Base-by-base conservation (phyloP, 1,140 invertebrate species). In the Sipha flava region DNA sequence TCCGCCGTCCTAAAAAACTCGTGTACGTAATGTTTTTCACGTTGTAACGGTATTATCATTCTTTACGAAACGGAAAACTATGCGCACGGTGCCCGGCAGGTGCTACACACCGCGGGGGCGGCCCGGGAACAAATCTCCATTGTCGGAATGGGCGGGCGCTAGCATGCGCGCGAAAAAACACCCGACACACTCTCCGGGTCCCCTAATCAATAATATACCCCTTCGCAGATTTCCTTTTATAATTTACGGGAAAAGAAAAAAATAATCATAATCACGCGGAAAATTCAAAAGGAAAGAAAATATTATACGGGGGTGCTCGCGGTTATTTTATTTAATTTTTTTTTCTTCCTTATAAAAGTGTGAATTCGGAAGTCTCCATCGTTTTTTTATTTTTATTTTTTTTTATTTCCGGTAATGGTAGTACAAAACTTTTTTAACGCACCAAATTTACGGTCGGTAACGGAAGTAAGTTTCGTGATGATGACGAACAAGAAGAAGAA, bases 41-140 rank as follows among this genome's bases (percentile, higher is more conserved):
- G n/a, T n/a, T 40, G 37, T 6, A 10, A 40, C 4, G 37, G 10
- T 6, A 40, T 6, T 40, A 40, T 40, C 10, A 40, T 40, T 40
- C 37, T 10, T 4, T 40, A 6, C 5, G 10, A 6, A 10, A 40
- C 37, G 37, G 10, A 40, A 40, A 40, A 40, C 37, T 10, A 4
- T 40, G 10, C 37, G 37, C 37, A 10, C 37, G 7, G 26, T 59
- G 3, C 1, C 21, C 23, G 66, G 66, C 73, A 77, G 73, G 73
- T 77, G 73, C 31, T 37, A 64, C n/a, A 47, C 73, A 52, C 73
- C 31, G 73, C 73, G 73, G 49, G 73, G 73, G 73, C 73, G 73
- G 73, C 73, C 73, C 73, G 73, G 73, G 73, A 54, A 77, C 73
- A 77, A 77, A 77, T 77, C 73, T 77, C 52, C 73, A 77, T 59